A percentile compares a stretch with the other conserved stretches of the same genome.
phyloP scores from a whole-genome alignment of 2,888 invertebrate genomes.

The Eurytoma adleriae region DNA sequence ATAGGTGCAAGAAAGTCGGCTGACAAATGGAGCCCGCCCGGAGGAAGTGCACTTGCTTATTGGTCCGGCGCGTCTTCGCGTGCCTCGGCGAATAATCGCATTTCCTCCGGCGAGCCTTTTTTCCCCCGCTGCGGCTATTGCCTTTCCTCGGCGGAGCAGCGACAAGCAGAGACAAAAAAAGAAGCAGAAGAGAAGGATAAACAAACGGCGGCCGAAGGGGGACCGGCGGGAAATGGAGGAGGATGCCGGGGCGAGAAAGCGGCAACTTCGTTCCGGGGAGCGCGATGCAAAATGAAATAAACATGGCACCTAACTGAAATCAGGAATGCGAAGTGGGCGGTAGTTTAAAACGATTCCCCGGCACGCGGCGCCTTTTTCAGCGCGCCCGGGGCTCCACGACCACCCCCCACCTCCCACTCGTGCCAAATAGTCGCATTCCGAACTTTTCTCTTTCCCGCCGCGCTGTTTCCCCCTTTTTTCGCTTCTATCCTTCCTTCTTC shows the following conservation, averaged over 20 bases:
- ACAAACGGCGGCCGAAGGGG: slow-evolving; percentile 15
- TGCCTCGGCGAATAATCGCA: slow-evolving; percentile 54
- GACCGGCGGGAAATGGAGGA: neutral
- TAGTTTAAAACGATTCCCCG: slow-evolving; percentile 67
- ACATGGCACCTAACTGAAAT: slow-evolving; percentile 67
- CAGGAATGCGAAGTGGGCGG: slow-evolving; percentile 69
- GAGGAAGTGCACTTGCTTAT: slow-evolving; percentile 47
- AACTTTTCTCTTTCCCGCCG: slow-evolving; percentile 44
- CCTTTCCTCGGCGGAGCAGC: neutral
- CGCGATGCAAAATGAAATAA: slow-evolving; percentile 66
- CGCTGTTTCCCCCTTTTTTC: slow-evolving; percentile 15
- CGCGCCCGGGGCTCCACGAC: neutral
- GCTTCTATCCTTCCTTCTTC: slow-evolving; percentile 9
- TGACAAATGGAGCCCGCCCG: slow-evolving; percentile 55
- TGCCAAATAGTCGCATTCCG: slow-evolving; percentile 60
- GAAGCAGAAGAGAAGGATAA: slow-evolving; percentile 9
- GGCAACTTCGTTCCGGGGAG: slow-evolving; percentile 17
- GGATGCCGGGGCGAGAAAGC: neutral
- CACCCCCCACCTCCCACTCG: neutral
- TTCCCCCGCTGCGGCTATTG: neutral
- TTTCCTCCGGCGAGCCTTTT: slow-evolving; percentile 30
- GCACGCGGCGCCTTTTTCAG: neutral
- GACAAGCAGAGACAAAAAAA: neutral
- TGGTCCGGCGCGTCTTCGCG: slow-evolving; percentile 39
- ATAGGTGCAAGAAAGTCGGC: slow-evolving; percentile 41